Conservation (phyloP, 2,113 vertebrate species). For the Leucopsar rothschildi region DNA sequence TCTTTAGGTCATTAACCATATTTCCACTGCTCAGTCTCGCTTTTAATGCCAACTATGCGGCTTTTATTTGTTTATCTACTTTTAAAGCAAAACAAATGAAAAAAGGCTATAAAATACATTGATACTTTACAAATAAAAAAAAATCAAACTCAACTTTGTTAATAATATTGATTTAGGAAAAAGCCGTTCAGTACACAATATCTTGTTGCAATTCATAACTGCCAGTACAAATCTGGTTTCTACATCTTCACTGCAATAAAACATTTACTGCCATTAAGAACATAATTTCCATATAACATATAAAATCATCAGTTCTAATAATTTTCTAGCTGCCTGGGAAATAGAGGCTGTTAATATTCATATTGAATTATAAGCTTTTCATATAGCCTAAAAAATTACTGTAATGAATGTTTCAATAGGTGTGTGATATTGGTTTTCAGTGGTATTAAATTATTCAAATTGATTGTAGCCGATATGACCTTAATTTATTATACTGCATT, state of each 20-base stretch:
- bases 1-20: neutral
- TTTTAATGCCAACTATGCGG: neutral
- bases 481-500: constrained; percentile 3
- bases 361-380: neutral
- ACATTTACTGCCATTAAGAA: neutral
- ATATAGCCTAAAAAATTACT: neutral
- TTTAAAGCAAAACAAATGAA: neutral
- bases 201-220: neutral
- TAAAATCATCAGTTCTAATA: neutral
- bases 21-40: neutral
- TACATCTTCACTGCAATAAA: neutral
- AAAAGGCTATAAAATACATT: neutral
- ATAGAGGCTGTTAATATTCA: neutral
- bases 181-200: neutral
- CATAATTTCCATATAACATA: neutral
- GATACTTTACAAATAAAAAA: neutral
- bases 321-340: neutral
- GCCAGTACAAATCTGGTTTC: neutral
- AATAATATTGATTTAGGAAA: neutral
- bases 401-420: constrained; percentile 29
- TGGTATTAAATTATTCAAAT: constrained; percentile 39
- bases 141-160: neutral
- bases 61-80: neutral
- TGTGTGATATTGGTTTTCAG: constrained; percentile 12
- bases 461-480: neutral